Conservation (phyloP, 2,113 vertebrate genomes). For the Xiphias gladius region DNA sequence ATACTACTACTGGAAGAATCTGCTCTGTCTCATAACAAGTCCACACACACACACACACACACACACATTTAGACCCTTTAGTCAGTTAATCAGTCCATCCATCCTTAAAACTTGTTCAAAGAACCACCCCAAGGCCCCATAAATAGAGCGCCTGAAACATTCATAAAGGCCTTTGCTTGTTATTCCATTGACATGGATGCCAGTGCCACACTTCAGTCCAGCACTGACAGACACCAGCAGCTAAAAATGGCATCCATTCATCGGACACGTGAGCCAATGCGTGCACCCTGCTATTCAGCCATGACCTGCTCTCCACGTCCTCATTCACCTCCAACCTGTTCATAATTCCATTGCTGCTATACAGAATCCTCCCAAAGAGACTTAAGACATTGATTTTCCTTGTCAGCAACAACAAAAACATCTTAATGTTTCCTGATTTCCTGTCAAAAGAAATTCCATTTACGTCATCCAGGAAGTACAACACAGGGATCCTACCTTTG, state of each 20-base stretch:
- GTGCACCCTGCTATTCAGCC: conserved; percentile 47
- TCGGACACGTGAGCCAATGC: conserved; percentile 60
- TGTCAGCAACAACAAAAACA: conserved; percentile 23
- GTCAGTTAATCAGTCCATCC: conserved; percentile 60
- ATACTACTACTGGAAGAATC: conserved; percentile 49
- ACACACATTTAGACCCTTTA: conserved; percentile 32
- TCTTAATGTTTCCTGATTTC: conserved; percentile 2
- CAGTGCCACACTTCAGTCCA: conserved; percentile 59
- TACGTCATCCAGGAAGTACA: conserved; percentile 25
- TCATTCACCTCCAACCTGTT: conserved; percentile 23
- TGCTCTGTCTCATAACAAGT: conserved; percentile 48
- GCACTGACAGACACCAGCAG: conserved; percentile 61
- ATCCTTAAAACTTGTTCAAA: conserved; percentile 60
- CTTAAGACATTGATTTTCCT: neutral
- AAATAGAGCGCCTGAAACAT: conserved; percentile 81
- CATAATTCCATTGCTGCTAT: neutral
- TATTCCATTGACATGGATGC: conserved; percentile 73
- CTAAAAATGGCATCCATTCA: conserved; percentile 79
- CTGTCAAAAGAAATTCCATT: conserved; percentile 16
- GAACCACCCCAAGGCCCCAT: conserved; percentile 55
- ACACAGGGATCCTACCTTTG: conserved; percentile 32
- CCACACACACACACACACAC: conserved; percentile 16
- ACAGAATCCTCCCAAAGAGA: neutral
- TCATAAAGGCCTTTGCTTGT: conserved; percentile 76
- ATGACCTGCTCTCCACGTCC: conserved; percentile 22